Percentiles rank a stretch among this genome's conserved stretches.
Evolutionary conservation across 2,113 vertebrate species (phyloP).

Genomic region (Mesoclemmys tuberculata): DNA sequence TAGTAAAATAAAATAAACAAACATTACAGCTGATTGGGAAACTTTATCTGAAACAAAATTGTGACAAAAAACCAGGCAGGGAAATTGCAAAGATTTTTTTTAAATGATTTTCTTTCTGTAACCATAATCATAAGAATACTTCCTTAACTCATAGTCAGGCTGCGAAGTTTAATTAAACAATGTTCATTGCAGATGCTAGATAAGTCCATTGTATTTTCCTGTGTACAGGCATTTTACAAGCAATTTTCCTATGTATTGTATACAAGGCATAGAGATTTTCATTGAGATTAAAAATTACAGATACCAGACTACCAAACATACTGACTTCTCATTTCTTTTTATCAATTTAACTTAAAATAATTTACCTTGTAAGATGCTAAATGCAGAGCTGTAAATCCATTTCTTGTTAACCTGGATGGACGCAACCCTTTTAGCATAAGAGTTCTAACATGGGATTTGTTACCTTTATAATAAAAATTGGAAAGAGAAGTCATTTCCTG

Average conservation of each 20-base stretch:
- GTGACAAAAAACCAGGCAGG: not conserved
- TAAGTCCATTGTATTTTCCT: not conserved
- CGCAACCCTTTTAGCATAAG: conserved; percentile 93
- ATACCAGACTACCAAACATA: not conserved
- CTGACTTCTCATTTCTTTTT: not conserved
- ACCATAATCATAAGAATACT: not conserved
- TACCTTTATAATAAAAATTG: conserved; percentile 80
- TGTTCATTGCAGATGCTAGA: fast-evolving
- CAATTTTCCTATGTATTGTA: not conserved
- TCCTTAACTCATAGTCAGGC: not conserved
- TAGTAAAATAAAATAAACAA: not conserved
- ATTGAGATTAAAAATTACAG: not conserved
- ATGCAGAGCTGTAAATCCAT: conserved; percentile 94
- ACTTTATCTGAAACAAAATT: not conserved
- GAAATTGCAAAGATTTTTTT: not conserved
- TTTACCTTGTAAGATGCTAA: conserved; percentile 91
- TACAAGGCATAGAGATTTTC: not conserved
- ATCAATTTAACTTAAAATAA: not conserved
- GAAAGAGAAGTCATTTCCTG: not conserved
- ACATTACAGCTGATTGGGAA: not conserved
- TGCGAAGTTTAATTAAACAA: not conserved
- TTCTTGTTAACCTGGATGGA: conserved; percentile 90
- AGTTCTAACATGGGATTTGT: conserved; percentile 87
- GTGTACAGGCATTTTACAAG: not conserved
- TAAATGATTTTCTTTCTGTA: not conserved